Base-by-base conservation (phyloP, 2,888 invertebrate species). In the Melolontha melolontha region DNA sequence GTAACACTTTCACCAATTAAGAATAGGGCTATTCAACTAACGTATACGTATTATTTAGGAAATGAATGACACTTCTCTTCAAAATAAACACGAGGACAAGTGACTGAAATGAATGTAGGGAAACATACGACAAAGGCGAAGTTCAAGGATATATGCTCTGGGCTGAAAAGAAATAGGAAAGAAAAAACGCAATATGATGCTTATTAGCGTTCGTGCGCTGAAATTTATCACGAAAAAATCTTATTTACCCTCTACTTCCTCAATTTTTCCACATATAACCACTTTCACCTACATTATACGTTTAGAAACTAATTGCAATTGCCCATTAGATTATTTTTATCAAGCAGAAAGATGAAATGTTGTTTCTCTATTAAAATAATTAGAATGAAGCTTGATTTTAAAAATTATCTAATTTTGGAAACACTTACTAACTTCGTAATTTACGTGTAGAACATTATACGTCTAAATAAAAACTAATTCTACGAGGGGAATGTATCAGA, bases 201-300 rank as follows among this genome's bases (percentile, higher is more conserved):
- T 55, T 40, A 55, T 55, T 55, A 55, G 55, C 55, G 41, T 55
- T 55, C 55, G 41, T 41, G 55, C 41, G 16, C 17, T 10, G 17
- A 55, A 55, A 17, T 55, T 55, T 55, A 55, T 55, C 41, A 17
- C 40, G 41, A 17, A 17, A 55, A 41, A 55, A 55, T 55, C 55
- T 55, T 41, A 55, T 55, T 55, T 55, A 55, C 41, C 17, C 10
- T 41, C 8, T n/a, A 8, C 41, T 55, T 41, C 41, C 40, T 34
- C 12, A 22, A 34, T 34, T 52, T 29, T 29, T 52, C 12, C n/a
- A 12, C 51, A 5, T 8, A 12, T 11, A 1, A 7, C 14, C n/a
- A 12, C 16, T 49, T 22, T 49, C 49, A 22, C 16, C 1, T 1
- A 22, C 22, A 22, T 22, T 49, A 49, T 22, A 11, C 49, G 16